Evolutionary conservation across 2,797 vertebrate species (phyloP).

Genomic region (Eupleurogrammus muticus): DNA sequence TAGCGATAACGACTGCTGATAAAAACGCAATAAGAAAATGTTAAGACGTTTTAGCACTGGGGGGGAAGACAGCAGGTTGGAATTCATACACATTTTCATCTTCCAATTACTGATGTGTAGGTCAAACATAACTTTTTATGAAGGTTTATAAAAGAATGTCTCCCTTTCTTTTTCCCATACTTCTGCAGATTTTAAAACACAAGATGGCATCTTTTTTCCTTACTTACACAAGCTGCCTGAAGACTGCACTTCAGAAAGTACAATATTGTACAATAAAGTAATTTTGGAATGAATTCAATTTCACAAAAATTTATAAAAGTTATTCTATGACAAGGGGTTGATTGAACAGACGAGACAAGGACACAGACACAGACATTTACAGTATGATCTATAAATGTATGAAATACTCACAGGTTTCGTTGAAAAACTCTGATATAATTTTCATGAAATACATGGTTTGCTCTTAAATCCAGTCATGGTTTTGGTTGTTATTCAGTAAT

Average conservation of each 20-base stretch:
- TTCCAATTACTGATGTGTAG: background rate
- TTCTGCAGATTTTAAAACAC: background rate
- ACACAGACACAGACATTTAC: conserved; percentile 38
- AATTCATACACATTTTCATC: background rate
- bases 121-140: background rate
- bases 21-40: conserved; percentile 80
- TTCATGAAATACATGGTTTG: background rate
- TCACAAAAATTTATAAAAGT: background rate
- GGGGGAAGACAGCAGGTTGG: conserved; percentile 22
- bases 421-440: background rate
- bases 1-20: conserved; percentile 84
- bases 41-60: conserved; percentile 56
- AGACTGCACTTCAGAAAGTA: background rate
- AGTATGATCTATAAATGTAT: conserved; percentile 1
- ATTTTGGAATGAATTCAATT: background rate
- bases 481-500: conserved; percentile 2
- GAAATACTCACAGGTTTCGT: conserved; percentile 16
- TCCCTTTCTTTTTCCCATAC: background rate
- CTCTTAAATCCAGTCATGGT: background rate
- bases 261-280: background rate
- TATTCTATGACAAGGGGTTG: background rate
- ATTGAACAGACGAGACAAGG: conserved; percentile 23
- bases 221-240: conserved; percentile 8
- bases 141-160: background rate
- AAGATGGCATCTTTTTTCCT: background rate